A percentile compares a stretch with the other conserved stretches of the same genome.
phyloP scores from a whole-genome alignment of 2,113 vertebrate genomes.

The Leptocoma aspasia region DNA sequence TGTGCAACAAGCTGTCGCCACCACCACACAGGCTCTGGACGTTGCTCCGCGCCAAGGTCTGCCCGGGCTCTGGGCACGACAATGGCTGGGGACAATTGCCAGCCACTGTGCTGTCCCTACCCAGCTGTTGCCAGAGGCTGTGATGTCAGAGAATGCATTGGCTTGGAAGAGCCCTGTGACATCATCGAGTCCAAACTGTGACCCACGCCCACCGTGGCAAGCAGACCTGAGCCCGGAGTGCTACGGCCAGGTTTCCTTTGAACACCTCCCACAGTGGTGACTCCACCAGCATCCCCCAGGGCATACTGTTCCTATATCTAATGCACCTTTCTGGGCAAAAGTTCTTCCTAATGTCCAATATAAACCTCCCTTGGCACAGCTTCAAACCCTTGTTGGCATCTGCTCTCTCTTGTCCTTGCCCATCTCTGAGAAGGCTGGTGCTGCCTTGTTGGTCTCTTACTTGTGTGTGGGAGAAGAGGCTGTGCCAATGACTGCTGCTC shows the following conservation, averaged over 20 bases:
- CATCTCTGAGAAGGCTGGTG: background rate
- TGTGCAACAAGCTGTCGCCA: background rate
- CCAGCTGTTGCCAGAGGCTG: too few species aligned
- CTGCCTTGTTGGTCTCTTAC: fast-evolving
- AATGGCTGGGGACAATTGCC: fast-evolving
- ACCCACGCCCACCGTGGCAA: background rate
- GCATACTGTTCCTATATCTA: background rate
- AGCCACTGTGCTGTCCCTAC: background rate
- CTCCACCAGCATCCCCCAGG: fast-evolving
- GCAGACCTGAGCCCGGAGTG: fast-evolving
- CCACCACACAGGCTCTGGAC: background rate
- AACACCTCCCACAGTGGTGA: fast-evolving
- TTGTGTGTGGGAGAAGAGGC: background rate
- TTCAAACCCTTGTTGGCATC: too few species aligned
- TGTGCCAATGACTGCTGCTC: background rate
- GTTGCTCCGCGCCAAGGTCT: fast-evolving
- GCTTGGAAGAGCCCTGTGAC: background rate
- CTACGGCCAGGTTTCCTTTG: fast-evolving
- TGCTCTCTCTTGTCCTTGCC: background rate
- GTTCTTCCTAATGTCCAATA: background rate
- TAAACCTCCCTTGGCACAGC: background rate
- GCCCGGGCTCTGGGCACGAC: fast-evolving
- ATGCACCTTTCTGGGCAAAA: too few species aligned
- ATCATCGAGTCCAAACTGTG: fast-evolving
- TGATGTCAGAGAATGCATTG: background rate